phyloP scores from a whole-genome alignment of 2,888 invertebrate genomes.

The Calliphora vomitoria region DNA sequence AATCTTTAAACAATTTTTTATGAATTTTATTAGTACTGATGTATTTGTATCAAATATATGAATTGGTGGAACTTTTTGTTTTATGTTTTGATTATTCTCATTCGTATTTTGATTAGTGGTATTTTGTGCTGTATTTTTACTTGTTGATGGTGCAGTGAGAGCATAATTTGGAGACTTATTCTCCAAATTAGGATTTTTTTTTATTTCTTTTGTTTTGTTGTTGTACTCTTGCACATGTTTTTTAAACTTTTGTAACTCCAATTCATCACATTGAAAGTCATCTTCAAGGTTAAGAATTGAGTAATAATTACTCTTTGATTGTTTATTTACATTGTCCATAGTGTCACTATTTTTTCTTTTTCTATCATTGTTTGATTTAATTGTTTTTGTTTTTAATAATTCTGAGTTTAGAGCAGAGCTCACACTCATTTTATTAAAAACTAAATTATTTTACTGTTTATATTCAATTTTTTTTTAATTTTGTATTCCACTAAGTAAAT shows the following conservation, averaged over 20 bases:
- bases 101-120: conserved; percentile 2
- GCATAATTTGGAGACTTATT: background rate
- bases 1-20: too few species aligned
- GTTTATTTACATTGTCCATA: conserved; percentile 13
- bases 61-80: background rate
- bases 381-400: too few species aligned
- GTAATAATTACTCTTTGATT: conserved; percentile 38
- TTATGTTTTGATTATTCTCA: conserved; percentile 15
- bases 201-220: background rate
- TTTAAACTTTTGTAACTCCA: conserved; percentile 11
- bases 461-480: too few species aligned
- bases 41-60: background rate
- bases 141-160: background rate
- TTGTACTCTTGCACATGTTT: background rate
- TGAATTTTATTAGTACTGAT: conserved; percentile 13
- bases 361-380: too few species aligned
- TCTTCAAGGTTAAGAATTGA: conserved; percentile 10
- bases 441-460: too few species aligned
- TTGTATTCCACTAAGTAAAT: too few species aligned
- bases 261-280: conserved; percentile 15
- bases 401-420: too few species aligned
- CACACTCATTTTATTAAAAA: too few species aligned
- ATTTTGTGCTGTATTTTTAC: too few species aligned
- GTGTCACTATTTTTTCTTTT: too few species aligned
- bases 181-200: background rate